phyloP scores from a whole-genome alignment of 35 echinoderm and acorn worm genomes.

The Chiridota heheva region DNA sequence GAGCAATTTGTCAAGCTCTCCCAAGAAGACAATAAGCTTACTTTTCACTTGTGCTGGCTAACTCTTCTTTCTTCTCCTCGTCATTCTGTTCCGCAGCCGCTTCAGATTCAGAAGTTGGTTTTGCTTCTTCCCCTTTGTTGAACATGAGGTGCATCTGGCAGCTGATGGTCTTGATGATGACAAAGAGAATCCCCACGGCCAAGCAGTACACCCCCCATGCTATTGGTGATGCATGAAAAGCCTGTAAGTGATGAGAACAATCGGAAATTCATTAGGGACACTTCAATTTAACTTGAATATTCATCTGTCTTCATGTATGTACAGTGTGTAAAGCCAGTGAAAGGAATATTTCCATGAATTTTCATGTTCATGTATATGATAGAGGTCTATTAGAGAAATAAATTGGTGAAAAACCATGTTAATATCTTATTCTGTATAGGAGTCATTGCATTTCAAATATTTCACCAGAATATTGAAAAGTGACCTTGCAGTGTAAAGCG shows the following conservation, averaged over 20 bases:
- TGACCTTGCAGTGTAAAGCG: too few relatives aligned
- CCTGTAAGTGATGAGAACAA: conserved; percentile 48
- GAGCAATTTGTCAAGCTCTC: too few relatives aligned
- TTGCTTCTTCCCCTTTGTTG: conserved; percentile 78
- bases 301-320: not conserved
- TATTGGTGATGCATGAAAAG: conserved; percentile 53
- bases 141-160: conserved; percentile 93
- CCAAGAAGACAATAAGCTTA: too few relatives aligned
- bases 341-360: too few relatives aligned
- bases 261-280: not conserved
- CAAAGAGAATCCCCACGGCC: conserved; percentile 61
- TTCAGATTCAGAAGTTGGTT: too few relatives aligned
- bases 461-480: too few relatives aligned
- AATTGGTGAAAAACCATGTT: too few relatives aligned
- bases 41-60: conserved; percentile 46
- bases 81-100: conserved; percentile 43
- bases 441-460: too few relatives aligned
- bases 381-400: too few relatives aligned
- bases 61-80: conserved; percentile 42
- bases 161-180: conserved; percentile 80
- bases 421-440: too few relatives aligned
- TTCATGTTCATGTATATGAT: too few relatives aligned
- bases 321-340: not conserved
- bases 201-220: conserved; percentile 90
- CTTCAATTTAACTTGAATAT: not conserved